These are phyloP conservation scores for Drosophila seguyi DNA, from an alignment of 1,140 invertebrate species.

Conservation along the genomic window DNA sequence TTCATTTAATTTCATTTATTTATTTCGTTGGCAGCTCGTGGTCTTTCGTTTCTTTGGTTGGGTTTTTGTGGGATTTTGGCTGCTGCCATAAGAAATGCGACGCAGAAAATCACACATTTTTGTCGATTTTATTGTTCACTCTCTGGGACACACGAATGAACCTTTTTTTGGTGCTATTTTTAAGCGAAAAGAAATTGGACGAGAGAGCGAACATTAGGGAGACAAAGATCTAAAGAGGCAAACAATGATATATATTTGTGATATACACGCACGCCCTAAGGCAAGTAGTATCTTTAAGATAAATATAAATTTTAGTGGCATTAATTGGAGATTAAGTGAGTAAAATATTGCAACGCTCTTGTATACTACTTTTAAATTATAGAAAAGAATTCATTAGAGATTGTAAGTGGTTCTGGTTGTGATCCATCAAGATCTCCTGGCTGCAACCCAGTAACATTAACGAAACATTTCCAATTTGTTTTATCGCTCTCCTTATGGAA, in stretches of 20 bases:
- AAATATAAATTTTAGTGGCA: neutral
- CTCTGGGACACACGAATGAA: slow-evolving; percentile 32
- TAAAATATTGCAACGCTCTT: neutral
- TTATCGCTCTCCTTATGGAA: slow-evolving; percentile 24
- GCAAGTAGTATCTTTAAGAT: neutral
- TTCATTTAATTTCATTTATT: slow-evolving; percentile 57
- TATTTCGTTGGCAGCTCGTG: slow-evolving; percentile 49
- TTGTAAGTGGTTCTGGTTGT: neutral
- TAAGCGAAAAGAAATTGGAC: slow-evolving; percentile 24
- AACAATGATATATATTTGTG: neutral
- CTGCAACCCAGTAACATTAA: slow-evolving; percentile 8
- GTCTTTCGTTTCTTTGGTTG: neutral
- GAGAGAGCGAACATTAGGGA: slow-evolving; percentile 5
- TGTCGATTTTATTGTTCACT: slow-evolving; percentile 37
- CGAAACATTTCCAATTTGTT: slow-evolving; percentile 24
- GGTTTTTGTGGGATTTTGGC: slow-evolving; percentile 25
- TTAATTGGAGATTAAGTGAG: neutral
- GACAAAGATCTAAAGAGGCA: neutral
- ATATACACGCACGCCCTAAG: slow-evolving; percentile 13
- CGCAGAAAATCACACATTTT: slow-evolving; percentile 51
- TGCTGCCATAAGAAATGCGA: slow-evolving; percentile 35
- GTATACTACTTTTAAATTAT: neutral
- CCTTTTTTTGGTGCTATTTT: slow-evolving; percentile 61
- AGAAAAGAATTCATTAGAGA: neutral
- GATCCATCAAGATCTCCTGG: slow-evolving; percentile 26